These are phyloP conservation scores for Megastigmus dorsalis DNA, from an alignment of 2,888 invertebrate genomes.

Conservation along the genomic window DNA sequence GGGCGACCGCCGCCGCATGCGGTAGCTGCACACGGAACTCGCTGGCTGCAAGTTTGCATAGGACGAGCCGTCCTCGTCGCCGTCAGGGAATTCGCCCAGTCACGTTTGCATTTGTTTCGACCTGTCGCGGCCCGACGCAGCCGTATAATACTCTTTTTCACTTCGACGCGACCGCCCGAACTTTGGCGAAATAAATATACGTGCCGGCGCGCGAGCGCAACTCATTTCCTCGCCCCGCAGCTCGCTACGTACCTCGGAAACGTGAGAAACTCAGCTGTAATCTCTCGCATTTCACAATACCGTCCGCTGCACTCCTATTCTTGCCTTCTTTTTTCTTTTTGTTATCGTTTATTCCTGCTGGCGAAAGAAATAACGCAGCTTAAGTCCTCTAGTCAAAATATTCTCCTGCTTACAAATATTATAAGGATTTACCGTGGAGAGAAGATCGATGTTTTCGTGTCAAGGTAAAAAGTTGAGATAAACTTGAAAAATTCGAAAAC, in stretches of 20 bases:
- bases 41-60: slow-evolving; percentile 1
- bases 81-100: slow-evolving; percentile 17
- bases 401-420: no score
- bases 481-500: no score
- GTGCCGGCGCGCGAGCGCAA: slow-evolving; percentile 8
- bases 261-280: slow-evolving; percentile 25
- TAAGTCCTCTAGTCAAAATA: no score
- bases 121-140: background rate
- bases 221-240: no score
- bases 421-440: no score
- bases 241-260: background rate
- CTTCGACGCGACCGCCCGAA: slow-evolving; percentile 1
- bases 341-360: background rate
- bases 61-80: background rate
- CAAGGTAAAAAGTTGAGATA: no score
- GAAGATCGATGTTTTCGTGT: no score
- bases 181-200: slow-evolving; percentile 7
- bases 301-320: background rate
- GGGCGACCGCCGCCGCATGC: no score
- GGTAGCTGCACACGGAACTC: background rate
- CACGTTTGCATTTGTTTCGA: slow-evolving; percentile 20
- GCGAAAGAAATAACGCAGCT: background rate
- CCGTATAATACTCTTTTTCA: slow-evolving; percentile 7
- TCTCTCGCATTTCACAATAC: slow-evolving; percentile 8
- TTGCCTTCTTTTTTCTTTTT: background rate